These are phyloP conservation scores for Bufo bufo DNA, from an alignment of 2,113 vertebrate genomes.

Conservation along the genomic window DNA sequence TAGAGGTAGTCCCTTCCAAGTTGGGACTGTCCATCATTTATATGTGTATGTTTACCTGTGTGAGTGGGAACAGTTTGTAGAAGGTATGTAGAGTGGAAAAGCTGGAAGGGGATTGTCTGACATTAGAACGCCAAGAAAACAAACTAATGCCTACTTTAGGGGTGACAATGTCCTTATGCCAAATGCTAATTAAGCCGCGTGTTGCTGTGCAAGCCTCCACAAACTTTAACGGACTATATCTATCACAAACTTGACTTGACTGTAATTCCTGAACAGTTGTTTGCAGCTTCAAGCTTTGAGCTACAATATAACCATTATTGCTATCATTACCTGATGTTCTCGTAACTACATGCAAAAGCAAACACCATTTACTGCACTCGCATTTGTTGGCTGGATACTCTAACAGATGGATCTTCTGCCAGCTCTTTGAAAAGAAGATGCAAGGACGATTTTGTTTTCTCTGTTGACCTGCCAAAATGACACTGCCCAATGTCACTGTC, in stretches of 20 bases:
- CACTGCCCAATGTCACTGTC: constrained; percentile 18
- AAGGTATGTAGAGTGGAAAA: constrained; percentile 12
- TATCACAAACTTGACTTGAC: constrained; percentile 30
- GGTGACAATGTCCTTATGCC: constrained; percentile 37
- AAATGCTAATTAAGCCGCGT: constrained; percentile 49
- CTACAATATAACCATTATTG: constrained; percentile 34
- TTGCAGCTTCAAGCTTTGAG: constrained; percentile 23
- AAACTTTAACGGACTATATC: constrained; percentile 37
- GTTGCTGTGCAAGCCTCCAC: constrained; percentile 43
- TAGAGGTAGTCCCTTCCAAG: constrained; percentile 51
- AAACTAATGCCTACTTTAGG: constrained; percentile 29
- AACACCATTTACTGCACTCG: constrained; percentile 41
- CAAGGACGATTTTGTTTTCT: constrained; percentile 3
- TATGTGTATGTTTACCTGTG: constrained; percentile 47
- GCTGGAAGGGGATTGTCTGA: not conserved
- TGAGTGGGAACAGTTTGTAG: constrained; percentile 47
- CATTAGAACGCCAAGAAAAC: constrained; percentile 13
- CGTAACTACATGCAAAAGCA: constrained; percentile 22
- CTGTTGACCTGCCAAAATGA: constrained; percentile 23
- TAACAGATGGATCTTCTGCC: constrained; percentile 21
- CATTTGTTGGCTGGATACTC: constrained; percentile 20
- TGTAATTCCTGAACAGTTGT: constrained; percentile 6
- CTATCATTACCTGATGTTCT: constrained; percentile 13
- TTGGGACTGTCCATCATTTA: constrained; percentile 38
- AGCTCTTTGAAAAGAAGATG: constrained; percentile 24